Evolutionary conservation across 2,113 vertebrate species (phyloP).

Genomic region (Motacilla alba): DNA sequence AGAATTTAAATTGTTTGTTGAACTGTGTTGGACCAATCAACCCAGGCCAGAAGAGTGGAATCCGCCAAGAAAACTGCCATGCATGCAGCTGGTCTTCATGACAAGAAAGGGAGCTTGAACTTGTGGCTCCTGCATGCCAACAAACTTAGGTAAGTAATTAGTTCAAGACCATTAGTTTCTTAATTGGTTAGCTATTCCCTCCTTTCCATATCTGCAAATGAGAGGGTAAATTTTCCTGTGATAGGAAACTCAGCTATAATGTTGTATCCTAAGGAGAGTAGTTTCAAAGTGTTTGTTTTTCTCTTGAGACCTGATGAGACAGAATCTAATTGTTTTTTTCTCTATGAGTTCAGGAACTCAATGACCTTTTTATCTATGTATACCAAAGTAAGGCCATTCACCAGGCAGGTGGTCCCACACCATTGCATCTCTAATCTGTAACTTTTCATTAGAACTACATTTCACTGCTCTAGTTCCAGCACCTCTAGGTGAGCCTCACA

Average conservation of each 20-base stretch:
- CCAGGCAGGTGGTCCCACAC: neutral
- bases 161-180: neutral
- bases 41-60: neutral
- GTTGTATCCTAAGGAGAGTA: neutral
- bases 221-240: neutral
- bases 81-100: neutral
- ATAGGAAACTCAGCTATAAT: neutral
- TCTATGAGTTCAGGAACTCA: neutral
- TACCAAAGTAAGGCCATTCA: neutral
- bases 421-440: neutral
- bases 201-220: neutral
- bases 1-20: neutral
- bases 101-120: neutral
- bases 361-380: neutral
- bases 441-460: conserved; percentile 23
- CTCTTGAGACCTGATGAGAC: neutral
- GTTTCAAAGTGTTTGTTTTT: conserved; percentile 8
- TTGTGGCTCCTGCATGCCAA: neutral
- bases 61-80: neutral
- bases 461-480: neutral
- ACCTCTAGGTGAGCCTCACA: neutral
- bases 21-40: neutral
- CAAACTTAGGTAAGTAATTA: neutral
- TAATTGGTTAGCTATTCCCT: neutral
- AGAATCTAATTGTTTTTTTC: conserved; percentile 2